Conservation (phyloP, 2,888 invertebrate genomes). For the Slavum lentiscoides region DNA sequence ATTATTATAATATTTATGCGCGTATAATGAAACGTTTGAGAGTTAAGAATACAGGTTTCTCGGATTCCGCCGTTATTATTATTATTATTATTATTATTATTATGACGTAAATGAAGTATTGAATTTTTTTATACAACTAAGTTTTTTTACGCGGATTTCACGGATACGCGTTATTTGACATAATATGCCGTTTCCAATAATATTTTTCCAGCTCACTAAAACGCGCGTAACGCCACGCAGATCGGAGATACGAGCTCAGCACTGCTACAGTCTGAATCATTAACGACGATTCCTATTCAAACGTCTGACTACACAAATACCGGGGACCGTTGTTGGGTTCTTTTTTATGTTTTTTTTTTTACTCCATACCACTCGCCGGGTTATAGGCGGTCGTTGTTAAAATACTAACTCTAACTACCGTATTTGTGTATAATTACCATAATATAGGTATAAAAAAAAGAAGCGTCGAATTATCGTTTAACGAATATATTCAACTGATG, state of each 20-base stretch:
- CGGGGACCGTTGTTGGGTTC: background rate
- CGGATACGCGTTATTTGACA: no score
- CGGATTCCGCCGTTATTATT: no score
- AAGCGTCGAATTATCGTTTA: background rate
- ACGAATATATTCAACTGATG: no score
- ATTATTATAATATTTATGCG: no score
- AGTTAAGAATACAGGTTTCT: no score
- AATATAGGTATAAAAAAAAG: slow-evolving; percentile 11
- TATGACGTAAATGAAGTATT: no score
- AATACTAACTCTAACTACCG: background rate
- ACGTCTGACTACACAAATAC: background rate
- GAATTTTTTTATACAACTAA: no score
- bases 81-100: no score
- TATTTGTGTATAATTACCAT: background rate
- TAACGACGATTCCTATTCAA: slow-evolving; percentile 22
- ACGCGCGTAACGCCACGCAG: background rate
- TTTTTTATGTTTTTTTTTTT: background rate
- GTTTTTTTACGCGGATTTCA: background rate
- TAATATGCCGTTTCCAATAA: slow-evolving; percentile 4
- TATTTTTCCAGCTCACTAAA: slow-evolving; percentile 10
- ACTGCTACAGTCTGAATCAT: background rate
- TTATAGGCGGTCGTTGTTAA: no score
- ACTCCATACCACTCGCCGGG: no score
- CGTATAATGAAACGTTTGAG: no score
- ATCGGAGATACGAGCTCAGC: background rate